phyloP scores from a whole-genome alignment of 2,888 invertebrate genomes.

The Andrena praecox region DNA sequence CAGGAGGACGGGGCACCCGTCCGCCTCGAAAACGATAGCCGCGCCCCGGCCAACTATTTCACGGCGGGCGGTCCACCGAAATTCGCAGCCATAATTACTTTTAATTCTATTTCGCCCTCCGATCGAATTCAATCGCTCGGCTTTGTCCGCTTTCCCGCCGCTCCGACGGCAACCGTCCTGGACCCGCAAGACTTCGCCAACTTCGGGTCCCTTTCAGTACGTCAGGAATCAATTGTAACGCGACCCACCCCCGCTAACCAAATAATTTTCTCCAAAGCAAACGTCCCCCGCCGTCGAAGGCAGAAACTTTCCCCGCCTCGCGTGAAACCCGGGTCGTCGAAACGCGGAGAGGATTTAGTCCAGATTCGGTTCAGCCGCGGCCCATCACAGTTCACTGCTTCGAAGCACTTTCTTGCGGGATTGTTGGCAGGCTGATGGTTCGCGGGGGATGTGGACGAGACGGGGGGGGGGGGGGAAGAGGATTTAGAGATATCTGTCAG shows the following conservation, averaged over 20 bases:
- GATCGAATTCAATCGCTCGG: conserved; percentile 34
- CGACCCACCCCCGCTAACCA: neutral
- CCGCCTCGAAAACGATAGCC: conserved; percentile 56
- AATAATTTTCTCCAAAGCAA: neutral
- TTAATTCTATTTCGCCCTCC: conserved; percentile 59
- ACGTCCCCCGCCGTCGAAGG: no score
- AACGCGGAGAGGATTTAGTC: neutral
- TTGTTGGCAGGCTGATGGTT: no score
- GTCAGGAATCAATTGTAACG: conserved; percentile 3
- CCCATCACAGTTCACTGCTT: no score
- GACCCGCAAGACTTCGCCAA: conserved; percentile 8
- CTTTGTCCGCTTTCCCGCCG: conserved; percentile 5
- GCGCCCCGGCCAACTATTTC: conserved; percentile 13
- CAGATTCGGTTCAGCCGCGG: no score
- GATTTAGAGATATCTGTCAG: no score
- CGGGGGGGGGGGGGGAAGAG: no score
- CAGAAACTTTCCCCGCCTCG: no score
- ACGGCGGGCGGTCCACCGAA: neutral
- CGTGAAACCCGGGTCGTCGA: neutral
- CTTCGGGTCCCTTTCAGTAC: conserved; percentile 6
- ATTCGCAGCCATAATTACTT: conserved; percentile 58
- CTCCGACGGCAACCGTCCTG: neutral
- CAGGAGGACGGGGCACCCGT: conserved; percentile 17
- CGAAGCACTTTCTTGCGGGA: no score
- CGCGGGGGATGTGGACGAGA: no score